Conservation (phyloP, 2,797 vertebrate species). For the Borostomias antarcticus region DNA sequence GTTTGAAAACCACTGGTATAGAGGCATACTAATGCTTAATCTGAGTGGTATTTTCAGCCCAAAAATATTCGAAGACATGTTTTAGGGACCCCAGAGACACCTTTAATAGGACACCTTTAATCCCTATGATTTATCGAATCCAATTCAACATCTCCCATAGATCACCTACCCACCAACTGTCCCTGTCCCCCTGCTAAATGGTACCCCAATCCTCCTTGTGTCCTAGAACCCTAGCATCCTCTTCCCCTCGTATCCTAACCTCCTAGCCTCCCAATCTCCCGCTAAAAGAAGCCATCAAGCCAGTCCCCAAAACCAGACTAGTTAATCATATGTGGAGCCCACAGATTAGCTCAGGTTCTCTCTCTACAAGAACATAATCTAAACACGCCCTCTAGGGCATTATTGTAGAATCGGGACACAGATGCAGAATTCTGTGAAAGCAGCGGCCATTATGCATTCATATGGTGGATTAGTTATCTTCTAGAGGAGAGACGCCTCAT, state of each 20-base stretch:
- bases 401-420: slow-evolving; percentile 22
- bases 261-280: background rate
- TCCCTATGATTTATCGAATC: background rate
- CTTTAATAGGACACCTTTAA: no score
- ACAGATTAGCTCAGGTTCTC: background rate
- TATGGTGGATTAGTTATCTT: background rate
- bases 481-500: slow-evolving; percentile 10
- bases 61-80: no score
- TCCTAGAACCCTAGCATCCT: background rate
- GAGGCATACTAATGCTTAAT: no score
- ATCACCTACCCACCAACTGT: background rate
- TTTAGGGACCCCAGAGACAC: no score
- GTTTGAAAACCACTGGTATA: no score
- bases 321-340: slow-evolving; percentile 24
- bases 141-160: no score
- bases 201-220: no score
- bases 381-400: no score
- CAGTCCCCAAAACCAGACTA: slow-evolving; percentile 9
- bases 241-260: background rate
- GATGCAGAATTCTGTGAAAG: slow-evolving; percentile 29
- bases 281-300: slow-evolving; percentile 14
- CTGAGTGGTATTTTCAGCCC: no score
- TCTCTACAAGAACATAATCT: background rate
- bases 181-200: no score
- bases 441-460: slow-evolving; percentile 22